Base-by-base conservation (phyloP, 37 sponge, comb jelly and placozoan species). In the Theonella swinhoei region DNA sequence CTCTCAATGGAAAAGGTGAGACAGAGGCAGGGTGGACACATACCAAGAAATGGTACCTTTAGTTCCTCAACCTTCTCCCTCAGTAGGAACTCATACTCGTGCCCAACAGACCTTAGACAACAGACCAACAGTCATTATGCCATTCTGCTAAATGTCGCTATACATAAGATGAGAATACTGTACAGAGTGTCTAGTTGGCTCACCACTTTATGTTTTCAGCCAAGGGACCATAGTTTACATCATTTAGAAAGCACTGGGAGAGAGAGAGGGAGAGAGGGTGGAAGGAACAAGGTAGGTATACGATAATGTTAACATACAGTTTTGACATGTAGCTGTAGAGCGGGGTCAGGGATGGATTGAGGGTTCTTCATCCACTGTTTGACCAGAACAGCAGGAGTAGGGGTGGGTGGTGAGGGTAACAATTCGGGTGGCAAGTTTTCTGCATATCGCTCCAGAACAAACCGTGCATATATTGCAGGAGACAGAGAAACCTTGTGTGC, bases 141-240 rank as follows among this genome's bases (percentile, higher is more conserved):
- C n/a, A n/a, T n/a, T n/a, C n/a, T n/a, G 1, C 9, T 31, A 69
- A 11, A 69, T 29, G 4, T 19, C 0, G 7, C 14, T 35, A 8
- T 63, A 62, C 34, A 34, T 33, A 40, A 26, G 5, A 23, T 24
- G 25, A 31, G 3, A 14, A 47, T 47, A 14, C 14, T 14, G 14
- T 47, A 17, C 14, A 47, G 54, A 47, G 14, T 47, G 7, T 14
- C 14, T 47, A 17, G 14, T 47, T 14, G 14, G 7, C 54, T 7
- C 54, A 47, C 54, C 54, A 17, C 42, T 93, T 93, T 33, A 93
- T 61, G 42, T 93, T 93, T 30, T 93, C 91, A 43, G 81, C 91
- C 68, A 93, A 67, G 8, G 92, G 92, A 31, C 94, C 94, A 87
- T 93, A 93, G 60, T 93, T 84, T 33, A 83, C 60, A 42, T 93